Base-by-base conservation (phyloP, 2,888 invertebrate genomes). In the Embidobia sp. region DNA sequence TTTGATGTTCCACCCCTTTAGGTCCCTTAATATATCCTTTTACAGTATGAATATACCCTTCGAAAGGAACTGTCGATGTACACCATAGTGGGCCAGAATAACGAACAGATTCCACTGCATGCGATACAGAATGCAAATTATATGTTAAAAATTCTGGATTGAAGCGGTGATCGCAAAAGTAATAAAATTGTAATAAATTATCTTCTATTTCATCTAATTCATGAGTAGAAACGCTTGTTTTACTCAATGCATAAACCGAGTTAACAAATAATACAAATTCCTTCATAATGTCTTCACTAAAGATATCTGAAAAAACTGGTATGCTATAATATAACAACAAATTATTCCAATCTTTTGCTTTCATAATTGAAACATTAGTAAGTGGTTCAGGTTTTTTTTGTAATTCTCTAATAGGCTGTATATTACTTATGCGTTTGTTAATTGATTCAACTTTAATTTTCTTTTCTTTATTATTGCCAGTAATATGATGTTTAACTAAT, bases 281-380 rank as follows among this genome's bases (percentile, higher is more conserved):
- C 26, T 19, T 10, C 13, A 63, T 6, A 13, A 49, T 16, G 18
- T 44, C 26, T 33, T 33, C 31, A 2, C 5, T 16, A 0, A 49
- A 40, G 10, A 53, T 46, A 27, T 55, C 53, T 3, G n/a, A 3
- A 19, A 51, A 69, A 8, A 51, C 5, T 3, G 69, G 59, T 33
- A 59, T 42, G 37, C 49, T 33, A 26, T 42, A 69, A 40, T n/a
- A 66, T 16, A 66, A 19, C 8, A 49, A 44, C 10, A 53, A 44
- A 44, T 44, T 53, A 35, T 53, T 31, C 69, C 69, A 69, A 42
- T 69, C 69, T 18, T 72, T 72, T 8, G 72, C 72, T 48, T 72
- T 72, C 37, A 59, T 26, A 8, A 7, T 31, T 13, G 13, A 42
- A 0, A n/a, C 10, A 18, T 53, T 53, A 27, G 13, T 29, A 3